Evolutionary conservation across 2,797 vertebrate genomes (phyloP).

Genomic region (Poeciliopsis turneri): DNA sequence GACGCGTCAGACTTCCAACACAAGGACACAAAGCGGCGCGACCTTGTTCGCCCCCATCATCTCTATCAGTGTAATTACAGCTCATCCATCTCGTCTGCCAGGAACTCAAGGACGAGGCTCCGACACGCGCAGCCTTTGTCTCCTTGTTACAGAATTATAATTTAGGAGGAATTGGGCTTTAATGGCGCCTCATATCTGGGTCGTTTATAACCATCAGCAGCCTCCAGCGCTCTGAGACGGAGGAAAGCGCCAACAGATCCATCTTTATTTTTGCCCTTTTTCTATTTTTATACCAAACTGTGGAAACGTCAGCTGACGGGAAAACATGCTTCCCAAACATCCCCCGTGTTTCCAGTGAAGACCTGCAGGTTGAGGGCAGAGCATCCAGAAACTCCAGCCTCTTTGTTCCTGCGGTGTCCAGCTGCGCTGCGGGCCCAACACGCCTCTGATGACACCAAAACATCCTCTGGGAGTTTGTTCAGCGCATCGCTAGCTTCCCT

Average conservation of each 20-base stretch:
- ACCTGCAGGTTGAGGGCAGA: background rate
- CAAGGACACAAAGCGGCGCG: slow-evolving; percentile 57
- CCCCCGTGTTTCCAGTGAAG: background rate
- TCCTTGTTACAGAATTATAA: slow-evolving; percentile 59
- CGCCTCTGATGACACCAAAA: slow-evolving; percentile 1
- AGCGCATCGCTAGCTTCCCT: background rate
- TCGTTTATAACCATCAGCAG: slow-evolving; percentile 66
- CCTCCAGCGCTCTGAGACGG: slow-evolving; percentile 5
- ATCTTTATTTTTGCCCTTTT: slow-evolving; percentile 46
- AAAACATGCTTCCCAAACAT: background rate
- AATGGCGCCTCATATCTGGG: slow-evolving; percentile 67
- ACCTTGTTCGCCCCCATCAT: slow-evolving; percentile 70
- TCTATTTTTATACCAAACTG: slow-evolving; percentile 11
- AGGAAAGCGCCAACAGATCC: slow-evolving; percentile 27
- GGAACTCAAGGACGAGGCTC: slow-evolving; percentile 60
- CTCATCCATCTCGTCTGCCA: slow-evolving; percentile 74
- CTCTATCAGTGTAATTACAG: slow-evolving; percentile 74
- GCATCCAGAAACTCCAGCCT: background rate
- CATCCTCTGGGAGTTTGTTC: slow-evolving; percentile 2
- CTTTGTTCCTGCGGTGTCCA: background rate
- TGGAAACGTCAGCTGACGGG: background rate
- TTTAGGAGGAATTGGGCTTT: slow-evolving; percentile 63
- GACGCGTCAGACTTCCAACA: slow-evolving; percentile 17
- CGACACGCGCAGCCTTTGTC: slow-evolving; percentile 23
- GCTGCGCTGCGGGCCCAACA: background rate